A percentile compares a stretch with the other conserved stretches of the same genome.
Conservation (phyloP, 2,113 vertebrate genomes). For the Laticauda colubrina region DNA sequence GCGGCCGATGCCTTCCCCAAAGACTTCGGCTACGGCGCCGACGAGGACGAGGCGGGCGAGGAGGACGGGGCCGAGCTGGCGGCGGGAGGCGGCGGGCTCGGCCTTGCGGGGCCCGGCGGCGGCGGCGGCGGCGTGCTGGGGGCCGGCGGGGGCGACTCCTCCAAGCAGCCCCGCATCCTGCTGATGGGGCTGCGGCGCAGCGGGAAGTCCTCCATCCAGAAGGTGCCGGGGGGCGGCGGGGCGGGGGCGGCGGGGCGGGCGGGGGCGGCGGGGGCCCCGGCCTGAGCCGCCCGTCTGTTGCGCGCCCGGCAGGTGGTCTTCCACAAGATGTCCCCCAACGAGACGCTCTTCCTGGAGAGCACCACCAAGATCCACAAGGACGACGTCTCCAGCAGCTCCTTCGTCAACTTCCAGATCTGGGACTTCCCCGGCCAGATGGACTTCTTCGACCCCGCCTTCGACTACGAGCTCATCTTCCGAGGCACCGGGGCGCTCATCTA, state of each 20-base stretch:
- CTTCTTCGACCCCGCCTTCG: conserved; percentile 97
- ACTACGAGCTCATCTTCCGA: conserved; percentile 99
- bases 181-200: conserved; percentile 95
- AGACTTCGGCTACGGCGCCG: conserved; percentile 93
- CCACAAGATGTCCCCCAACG: conserved; percentile 99
- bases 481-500: conserved; percentile 98
- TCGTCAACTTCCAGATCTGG: conserved; percentile 99
- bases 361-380: conserved; percentile 99
- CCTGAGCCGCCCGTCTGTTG: conserved; percentile 1
- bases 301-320: conserved; percentile 89
- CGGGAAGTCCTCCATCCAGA: conserved; percentile 98
- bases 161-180: conserved; percentile 93
- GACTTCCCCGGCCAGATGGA: conserved; percentile 98
- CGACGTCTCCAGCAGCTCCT: conserved; percentile 97
- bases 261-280: not conserved
- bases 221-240: conserved; percentile 70
- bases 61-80: conserved; percentile 40
- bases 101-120: conserved; percentile 43
- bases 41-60: conserved; percentile 79
- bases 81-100: conserved; percentile 46
- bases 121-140: conserved; percentile 51
- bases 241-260: not conserved
- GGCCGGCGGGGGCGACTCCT: conserved; percentile 71
- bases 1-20: conserved; percentile 91
- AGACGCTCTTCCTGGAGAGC: conserved; percentile 96